Evolutionary conservation across 2,797 vertebrate genomes (phyloP).

Genomic region (Carduelis carduelis): DNA sequence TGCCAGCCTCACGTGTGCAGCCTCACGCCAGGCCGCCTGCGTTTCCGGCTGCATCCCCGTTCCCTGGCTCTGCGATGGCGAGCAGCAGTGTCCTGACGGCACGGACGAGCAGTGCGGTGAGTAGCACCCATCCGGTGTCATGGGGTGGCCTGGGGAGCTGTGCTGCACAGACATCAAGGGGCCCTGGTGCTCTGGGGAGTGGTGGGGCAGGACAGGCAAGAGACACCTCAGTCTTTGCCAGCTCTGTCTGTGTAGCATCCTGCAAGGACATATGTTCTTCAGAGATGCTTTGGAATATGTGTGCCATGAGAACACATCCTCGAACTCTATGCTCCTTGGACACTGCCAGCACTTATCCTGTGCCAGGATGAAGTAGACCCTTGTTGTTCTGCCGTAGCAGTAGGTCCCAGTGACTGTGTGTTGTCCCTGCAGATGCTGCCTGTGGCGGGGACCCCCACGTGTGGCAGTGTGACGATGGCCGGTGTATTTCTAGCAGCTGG

Average conservation of each 20-base stretch:
- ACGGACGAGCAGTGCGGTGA: conserved; percentile 73
- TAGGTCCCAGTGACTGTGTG: neutral
- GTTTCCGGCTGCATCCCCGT: conserved; percentile 65
- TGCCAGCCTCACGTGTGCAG: neutral
- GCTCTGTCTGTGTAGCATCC: neutral
- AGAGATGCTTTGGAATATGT: neutral
- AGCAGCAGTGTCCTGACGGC: conserved; percentile 69
- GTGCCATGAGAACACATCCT: neutral
- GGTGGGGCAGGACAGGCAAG: neutral
- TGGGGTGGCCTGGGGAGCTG: neutral
- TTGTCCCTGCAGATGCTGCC: conserved; percentile 7
- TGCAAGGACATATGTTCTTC: neutral
- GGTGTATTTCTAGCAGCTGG: conserved; percentile 80
- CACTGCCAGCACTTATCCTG: neutral
- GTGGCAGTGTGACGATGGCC: conserved; percentile 88
- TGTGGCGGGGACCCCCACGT: conserved; percentile 44
- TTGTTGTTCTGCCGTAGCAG: neutral
- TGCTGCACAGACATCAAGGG: accelerated
- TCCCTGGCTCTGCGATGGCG: conserved; percentile 75
- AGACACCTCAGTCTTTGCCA: neutral
- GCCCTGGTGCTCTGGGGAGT: neutral
- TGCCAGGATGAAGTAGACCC: neutral
- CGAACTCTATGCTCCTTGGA: neutral
- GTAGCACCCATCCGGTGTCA: neutral
- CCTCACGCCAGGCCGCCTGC: conserved; percentile 56